These are phyloP conservation scores for Scomber japonicus DNA, from an alignment of 2,113 vertebrate species.

Conservation along the genomic window DNA sequence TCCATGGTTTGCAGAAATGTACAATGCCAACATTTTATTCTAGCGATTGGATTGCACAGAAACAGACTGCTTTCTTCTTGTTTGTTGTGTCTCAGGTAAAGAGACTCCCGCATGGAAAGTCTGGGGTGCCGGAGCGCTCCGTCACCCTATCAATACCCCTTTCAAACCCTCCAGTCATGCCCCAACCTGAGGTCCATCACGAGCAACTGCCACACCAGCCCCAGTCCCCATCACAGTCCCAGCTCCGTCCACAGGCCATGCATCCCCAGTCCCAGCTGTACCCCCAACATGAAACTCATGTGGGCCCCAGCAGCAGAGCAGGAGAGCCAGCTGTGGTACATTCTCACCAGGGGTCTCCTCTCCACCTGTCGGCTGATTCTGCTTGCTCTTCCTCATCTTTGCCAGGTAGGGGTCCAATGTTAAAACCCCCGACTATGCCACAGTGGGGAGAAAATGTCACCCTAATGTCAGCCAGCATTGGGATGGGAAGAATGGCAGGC, in stretches of 20 bases:
- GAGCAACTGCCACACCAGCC: slow-evolving; percentile 41
- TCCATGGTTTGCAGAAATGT: no score
- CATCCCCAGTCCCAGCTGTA: slow-evolving; percentile 56
- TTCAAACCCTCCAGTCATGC: not conserved
- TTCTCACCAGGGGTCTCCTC: slow-evolving; percentile 65
- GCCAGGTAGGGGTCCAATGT: slow-evolving; percentile 76
- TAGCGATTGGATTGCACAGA: not conserved
- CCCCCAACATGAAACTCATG: slow-evolving; percentile 38
- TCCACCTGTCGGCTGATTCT: slow-evolving; percentile 61
- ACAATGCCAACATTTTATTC: no score
- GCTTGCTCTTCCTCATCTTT: slow-evolving; percentile 69
- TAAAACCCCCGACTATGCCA: slow-evolving; percentile 60
- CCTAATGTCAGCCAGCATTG: slow-evolving; percentile 71
- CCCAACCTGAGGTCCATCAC: slow-evolving; percentile 34
- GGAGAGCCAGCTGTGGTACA: slow-evolving; percentile 55
- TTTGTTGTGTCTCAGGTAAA: slow-evolving; percentile 83
- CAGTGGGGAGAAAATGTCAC: slow-evolving; percentile 80
- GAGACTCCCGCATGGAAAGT: slow-evolving; percentile 81
- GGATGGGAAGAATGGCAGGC: slow-evolving; percentile 74
- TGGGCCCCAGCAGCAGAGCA: slow-evolving; percentile 57
- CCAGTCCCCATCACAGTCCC: slow-evolving; percentile 47
- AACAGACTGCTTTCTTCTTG: not conserved
- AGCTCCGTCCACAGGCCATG: slow-evolving; percentile 38
- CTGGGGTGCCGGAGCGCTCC: slow-evolving; percentile 56
- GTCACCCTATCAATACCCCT: slow-evolving; percentile 59